Percentiles rank a stretch among this genome's conserved stretches.
phyloP scores from a whole-genome alignment of 2,888 invertebrate genomes.

The Clivina fossor region DNA sequence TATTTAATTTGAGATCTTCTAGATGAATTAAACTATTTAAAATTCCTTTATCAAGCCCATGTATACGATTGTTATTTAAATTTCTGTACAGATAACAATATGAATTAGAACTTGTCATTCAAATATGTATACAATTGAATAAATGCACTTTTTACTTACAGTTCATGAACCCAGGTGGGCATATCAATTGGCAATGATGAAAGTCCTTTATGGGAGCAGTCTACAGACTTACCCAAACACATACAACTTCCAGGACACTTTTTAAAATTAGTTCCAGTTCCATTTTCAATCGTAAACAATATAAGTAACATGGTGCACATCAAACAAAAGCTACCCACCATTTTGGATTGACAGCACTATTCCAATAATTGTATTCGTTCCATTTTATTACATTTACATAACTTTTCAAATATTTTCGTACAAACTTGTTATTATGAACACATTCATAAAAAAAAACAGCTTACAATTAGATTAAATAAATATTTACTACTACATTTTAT shows the following conservation, averaged over 20 bases:
- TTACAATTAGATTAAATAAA: too few species aligned
- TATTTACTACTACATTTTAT: too few species aligned
- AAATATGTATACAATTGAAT: conserved; percentile 16
- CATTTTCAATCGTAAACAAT: conserved; percentile 43
- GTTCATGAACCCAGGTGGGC: conserved; percentile 74
- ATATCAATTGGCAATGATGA: conserved; percentile 68
- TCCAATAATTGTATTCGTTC: conserved; percentile 17
- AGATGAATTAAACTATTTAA: conserved; percentile 73
- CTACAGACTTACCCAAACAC: conserved; percentile 72
- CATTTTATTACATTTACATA: conserved; percentile 7
- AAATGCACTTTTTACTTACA: conserved; percentile 59
- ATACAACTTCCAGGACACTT: conserved; percentile 70
- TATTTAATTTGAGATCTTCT: conserved; percentile 74
- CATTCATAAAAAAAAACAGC: too few species aligned
- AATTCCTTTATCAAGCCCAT: conserved; percentile 67
- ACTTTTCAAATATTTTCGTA: conserved; percentile 18
- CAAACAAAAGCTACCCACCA: conserved; percentile 53
- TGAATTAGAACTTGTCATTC: conserved; percentile 16
- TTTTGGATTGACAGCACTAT: conserved; percentile 49
- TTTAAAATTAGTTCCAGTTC: conserved; percentile 44
- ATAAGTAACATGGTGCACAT: conserved; percentile 44
- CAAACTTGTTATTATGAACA: conserved; percentile 6
- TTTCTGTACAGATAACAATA: conserved; percentile 56
- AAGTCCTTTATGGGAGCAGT: conserved; percentile 73
- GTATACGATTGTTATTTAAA: conserved; percentile 73